Percentiles rank a stretch among this genome's conserved stretches.
phyloP scores from a whole-genome alignment of 2,113 vertebrate species.

The Dascyllus trimaculatus region DNA sequence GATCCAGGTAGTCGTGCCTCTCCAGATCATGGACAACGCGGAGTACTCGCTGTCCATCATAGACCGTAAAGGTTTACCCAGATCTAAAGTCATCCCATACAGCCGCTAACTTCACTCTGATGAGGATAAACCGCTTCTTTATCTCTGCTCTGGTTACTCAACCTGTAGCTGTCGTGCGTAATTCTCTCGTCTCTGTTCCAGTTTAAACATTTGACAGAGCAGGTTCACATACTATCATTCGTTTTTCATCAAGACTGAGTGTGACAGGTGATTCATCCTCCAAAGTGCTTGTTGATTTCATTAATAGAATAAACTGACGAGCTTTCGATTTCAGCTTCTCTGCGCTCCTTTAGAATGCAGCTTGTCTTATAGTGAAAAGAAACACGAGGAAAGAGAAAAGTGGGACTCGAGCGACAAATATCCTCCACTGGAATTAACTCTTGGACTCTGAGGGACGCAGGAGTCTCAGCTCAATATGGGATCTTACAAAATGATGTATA shows the following conservation, averaged over 20 bases:
- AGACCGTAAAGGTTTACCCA: constrained; percentile 54
- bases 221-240: background rate
- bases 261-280: background rate
- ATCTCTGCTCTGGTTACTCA: background rate
- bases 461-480: background rate
- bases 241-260: background rate
- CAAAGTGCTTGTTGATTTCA: too few species aligned
- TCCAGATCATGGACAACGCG: constrained; percentile 69
- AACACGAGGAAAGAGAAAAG: background rate
- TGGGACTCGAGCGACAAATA: background rate
- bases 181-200: background rate
- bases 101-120: background rate
- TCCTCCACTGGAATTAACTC: background rate
- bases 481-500: background rate
- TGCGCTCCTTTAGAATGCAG: background rate
- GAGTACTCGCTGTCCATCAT: constrained; percentile 69
- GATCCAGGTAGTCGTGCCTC: constrained; percentile 59
- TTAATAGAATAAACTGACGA: too few species aligned
- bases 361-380: background rate
- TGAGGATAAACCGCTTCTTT: background rate
- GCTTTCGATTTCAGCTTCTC: too few species aligned
- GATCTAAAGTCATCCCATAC: constrained; percentile 21
- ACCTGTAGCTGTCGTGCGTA: constrained; percentile 22
- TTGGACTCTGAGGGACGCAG: background rate
- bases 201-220: background rate